These are phyloP conservation scores for Paramuricea clavata DNA, from an alignment of 92 coral and sea anemone genomes.

Conservation along the genomic window DNA sequence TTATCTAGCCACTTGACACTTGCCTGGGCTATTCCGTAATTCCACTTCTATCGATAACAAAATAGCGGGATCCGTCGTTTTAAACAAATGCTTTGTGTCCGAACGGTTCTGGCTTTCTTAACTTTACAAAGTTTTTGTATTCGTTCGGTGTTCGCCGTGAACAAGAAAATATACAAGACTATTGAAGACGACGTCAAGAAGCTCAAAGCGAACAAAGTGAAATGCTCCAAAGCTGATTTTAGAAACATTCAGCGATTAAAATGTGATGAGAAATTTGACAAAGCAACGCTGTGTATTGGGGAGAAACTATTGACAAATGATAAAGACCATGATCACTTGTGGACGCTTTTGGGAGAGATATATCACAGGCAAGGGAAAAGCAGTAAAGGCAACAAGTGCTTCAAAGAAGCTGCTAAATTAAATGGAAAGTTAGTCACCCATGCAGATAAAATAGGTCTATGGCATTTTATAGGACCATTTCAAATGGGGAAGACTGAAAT, in stretches of 20 bases:
- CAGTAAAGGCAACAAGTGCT: constrained; percentile 80
- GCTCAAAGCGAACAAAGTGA: constrained; percentile 48
- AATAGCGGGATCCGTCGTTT: background rate
- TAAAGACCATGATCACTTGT: constrained; percentile 46
- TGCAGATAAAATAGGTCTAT: constrained; percentile 74
- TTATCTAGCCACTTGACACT: constrained; percentile 11
- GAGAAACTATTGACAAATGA: constrained; percentile 70
- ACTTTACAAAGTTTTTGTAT: constrained; percentile 13
- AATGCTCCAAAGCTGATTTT: constrained; percentile 68
- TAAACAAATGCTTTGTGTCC: background rate
- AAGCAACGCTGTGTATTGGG: constrained; percentile 75
- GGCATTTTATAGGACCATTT: constrained; percentile 97
- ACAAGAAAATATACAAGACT: constrained; percentile 49
- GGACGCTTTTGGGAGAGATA: constrained; percentile 85
- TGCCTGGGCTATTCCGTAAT: background rate
- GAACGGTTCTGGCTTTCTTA: background rate
- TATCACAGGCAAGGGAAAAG: constrained; percentile 64
- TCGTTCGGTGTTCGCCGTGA: background rate
- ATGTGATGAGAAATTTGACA: constrained; percentile 71
- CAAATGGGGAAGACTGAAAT: constrained; percentile 90
- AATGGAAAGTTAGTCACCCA: constrained; percentile 78
- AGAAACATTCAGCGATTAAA: constrained; percentile 75
- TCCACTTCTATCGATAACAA: background rate
- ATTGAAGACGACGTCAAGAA: constrained; percentile 74
- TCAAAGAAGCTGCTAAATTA: constrained; percentile 80